phyloP scores from a whole-genome alignment of 2,113 vertebrate species.

The Archocentrus centrarchus region DNA sequence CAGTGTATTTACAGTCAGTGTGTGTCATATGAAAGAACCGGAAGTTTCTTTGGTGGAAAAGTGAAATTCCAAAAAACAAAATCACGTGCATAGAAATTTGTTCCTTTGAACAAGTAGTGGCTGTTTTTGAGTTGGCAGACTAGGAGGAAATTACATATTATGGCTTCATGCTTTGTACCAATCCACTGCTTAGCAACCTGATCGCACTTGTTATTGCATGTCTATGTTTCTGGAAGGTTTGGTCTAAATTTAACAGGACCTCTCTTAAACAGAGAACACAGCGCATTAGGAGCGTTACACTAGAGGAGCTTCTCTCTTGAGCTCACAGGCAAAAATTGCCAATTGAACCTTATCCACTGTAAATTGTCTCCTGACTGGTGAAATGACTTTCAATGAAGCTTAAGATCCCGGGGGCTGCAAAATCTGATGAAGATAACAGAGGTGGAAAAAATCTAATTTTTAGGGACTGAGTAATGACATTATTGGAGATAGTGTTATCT shows the following conservation, averaged over 20 bases:
- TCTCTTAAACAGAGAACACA: conserved; percentile 12
- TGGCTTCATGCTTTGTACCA: not conserved
- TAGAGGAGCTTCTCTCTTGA: conserved; percentile 1
- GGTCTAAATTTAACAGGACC: conserved; percentile 15
- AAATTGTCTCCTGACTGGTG: conserved; percentile 30
- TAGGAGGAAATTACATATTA: not conserved
- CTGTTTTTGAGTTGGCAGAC: not conserved
- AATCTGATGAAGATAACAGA: not conserved
- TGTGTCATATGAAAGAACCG: conserved; percentile 28
- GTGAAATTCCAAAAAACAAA: not conserved
- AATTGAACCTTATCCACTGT: conserved; percentile 18
- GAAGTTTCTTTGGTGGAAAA: not conserved
- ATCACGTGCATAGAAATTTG: not conserved
- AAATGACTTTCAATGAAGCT: conserved; percentile 34
- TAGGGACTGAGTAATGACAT: not conserved
- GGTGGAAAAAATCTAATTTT: not conserved
- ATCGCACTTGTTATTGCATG: conserved; percentile 20
- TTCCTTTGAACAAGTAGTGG: not conserved
- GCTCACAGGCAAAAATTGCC: conserved; percentile 49
- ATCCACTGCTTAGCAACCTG: not conserved
- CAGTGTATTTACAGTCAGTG: not conserved
- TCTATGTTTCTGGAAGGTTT: not conserved
- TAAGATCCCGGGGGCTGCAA: conserved; percentile 22
- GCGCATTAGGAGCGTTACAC: conserved; percentile 7
- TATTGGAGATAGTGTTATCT: not conserved